A percentile compares a stretch with the other conserved stretches of the same genome.
phyloP scores from a whole-genome alignment of 2,888 invertebrate genomes.

The Platypus cylindrus region DNA sequence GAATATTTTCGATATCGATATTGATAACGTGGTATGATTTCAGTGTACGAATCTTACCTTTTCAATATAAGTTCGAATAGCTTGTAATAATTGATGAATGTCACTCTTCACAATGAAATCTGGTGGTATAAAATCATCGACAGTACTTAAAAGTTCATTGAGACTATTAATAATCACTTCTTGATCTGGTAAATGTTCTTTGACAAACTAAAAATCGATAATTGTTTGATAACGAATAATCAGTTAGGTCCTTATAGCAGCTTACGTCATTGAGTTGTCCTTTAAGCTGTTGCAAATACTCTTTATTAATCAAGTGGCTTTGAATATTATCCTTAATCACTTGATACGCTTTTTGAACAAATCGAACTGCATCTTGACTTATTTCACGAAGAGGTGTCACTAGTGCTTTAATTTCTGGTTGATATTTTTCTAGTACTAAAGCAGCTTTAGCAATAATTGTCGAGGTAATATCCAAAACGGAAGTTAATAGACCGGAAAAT shows the following conservation, averaged over 20 bases:
- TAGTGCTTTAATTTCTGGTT: slow-evolving; percentile 51
- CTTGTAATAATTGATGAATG: slow-evolving; percentile 45
- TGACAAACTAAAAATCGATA: slow-evolving; percentile 21
- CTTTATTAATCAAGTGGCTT: too few relatives aligned
- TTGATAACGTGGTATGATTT: too few relatives aligned
- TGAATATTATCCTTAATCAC: slow-evolving; percentile 33
- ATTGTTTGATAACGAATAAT: neutral
- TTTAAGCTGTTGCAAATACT: too few relatives aligned
- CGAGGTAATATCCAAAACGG: slow-evolving; percentile 27
- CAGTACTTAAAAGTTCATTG: slow-evolving; percentile 40
- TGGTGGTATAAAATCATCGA: slow-evolving; percentile 49
- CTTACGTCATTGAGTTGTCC: too few relatives aligned
- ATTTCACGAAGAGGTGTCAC: slow-evolving; percentile 40
- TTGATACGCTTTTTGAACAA: slow-evolving; percentile 32
- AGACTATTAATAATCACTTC: slow-evolving; percentile 43
- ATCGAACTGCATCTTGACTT: slow-evolving; percentile 35
- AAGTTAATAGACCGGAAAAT: slow-evolving; percentile 40
- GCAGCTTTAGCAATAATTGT: slow-evolving; percentile 39
- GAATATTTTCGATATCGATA: too few relatives aligned
- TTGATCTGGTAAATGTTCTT: slow-evolving; percentile 35
- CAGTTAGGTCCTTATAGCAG: too few relatives aligned
- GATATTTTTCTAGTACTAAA: slow-evolving; percentile 50
- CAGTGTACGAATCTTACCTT: slow-evolving; percentile 44
- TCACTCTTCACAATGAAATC: slow-evolving; percentile 35
- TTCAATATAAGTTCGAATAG: slow-evolving; percentile 47